Evolutionary conservation across 2,113 vertebrate genomes (phyloP), one percentile per base, ranked within the genome.

Genomic region (Tonatia bakeri): DNA sequence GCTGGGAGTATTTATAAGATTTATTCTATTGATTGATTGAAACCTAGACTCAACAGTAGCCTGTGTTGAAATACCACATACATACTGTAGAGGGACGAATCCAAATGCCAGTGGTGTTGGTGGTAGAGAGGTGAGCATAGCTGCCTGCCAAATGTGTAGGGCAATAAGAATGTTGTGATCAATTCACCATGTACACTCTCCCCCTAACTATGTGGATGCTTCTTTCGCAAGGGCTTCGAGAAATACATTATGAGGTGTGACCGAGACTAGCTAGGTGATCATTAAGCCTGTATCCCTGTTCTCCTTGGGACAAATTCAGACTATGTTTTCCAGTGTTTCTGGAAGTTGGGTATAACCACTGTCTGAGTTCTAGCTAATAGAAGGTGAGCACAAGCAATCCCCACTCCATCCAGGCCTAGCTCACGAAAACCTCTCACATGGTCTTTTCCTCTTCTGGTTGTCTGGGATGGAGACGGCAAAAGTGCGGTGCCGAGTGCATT

Each of bases 91-190:
- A 43, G n/a, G 72, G 38, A 76, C 26, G n/a, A 75, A 80, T 88
- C 36, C 33, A 95, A 75, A 94, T 72, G 54, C 38, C 54, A 43
- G 20, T 50, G 90, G 43, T 50, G 16, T 97, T 98, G 98, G 98
- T 98, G 97, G 98, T 98, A 98, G 98, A 98, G 97, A 98, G 97
- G 98, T 98, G 96, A 98, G 98, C 98, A 98, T 98, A 98, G 98
- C 98, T 98, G 98, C 98, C 98, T 98, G 98, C 98, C 97, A 96
- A 64, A 95, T 47, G 15, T 73, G 87, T 87, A 83, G 43, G 56
- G 12, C 31, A 84, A 26, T 64, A 84, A 69, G 69, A 70, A 67
- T 77, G 28, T 50, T 95, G 47, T 38, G 77, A 56, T 72, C 13
- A 73, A 87, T 90, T 87, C 69, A 77, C 65, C 56, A 52, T 31